Percentiles rank a stretch among this genome's conserved stretches.
These are phyloP conservation scores for Psittacula cyanocephala DNA, from an alignment of 2,113 vertebrate genomes.

Conservation along the genomic window DNA sequence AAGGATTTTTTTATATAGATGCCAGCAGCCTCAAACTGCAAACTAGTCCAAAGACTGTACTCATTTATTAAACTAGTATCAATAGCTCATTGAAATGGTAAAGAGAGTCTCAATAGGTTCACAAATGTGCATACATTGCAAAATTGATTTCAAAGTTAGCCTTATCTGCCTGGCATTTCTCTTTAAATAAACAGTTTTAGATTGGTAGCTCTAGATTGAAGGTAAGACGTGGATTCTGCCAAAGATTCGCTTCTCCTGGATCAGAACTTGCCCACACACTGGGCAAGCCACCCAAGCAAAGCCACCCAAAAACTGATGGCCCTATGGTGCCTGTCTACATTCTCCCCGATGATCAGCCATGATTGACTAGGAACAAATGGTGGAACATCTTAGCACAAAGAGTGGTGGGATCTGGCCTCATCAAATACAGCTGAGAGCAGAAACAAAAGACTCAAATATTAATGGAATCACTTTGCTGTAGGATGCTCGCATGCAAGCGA, in stretches of 20 bases:
- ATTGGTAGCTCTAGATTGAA: not conserved
- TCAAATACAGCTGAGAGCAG: not conserved
- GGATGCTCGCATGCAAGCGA: rapidly evolving
- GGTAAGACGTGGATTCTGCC: not conserved
- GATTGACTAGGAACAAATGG: not conserved
- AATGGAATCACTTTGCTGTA: not conserved
- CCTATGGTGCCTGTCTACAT: not conserved
- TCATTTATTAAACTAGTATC: constrained; percentile 8
- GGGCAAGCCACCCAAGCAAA: not conserved
- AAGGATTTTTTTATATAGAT: not conserved
- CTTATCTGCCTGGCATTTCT: not conserved
- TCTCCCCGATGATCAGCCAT: not conserved
- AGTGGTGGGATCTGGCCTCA: not conserved
- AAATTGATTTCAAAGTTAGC: not conserved
- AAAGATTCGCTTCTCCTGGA: not conserved
- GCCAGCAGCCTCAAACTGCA: constrained; percentile 25
- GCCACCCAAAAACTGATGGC: not conserved
- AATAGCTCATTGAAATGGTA: not conserved
- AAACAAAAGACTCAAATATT: not conserved
- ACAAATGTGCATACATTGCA: not conserved
- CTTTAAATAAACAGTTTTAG: not conserved
- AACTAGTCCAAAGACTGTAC: constrained; percentile 23
- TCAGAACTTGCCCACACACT: not conserved
- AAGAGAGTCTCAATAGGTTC: not conserved
- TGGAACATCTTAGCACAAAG: not conserved